phyloP scores from a whole-genome alignment of 2,797 vertebrate species.

The Amazona finschi region DNA sequence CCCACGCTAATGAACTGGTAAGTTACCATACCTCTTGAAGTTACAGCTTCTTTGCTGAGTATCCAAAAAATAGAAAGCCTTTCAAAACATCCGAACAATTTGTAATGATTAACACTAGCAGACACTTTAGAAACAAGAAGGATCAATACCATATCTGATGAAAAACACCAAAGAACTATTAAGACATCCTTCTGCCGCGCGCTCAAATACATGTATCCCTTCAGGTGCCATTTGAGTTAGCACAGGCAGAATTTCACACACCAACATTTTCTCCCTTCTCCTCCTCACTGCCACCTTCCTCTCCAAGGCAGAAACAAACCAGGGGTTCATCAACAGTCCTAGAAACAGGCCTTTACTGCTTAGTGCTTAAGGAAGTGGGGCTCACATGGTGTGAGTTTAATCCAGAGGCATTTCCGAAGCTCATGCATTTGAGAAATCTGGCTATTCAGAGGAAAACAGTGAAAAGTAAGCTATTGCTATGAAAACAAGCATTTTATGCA shows the following conservation, averaged over 20 bases:
- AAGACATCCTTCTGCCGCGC: neutral
- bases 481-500: neutral
- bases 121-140: neutral
- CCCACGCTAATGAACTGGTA: neutral
- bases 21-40: neutral
- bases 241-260: neutral
- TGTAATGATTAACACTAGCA: neutral
- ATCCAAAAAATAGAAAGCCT: neutral
- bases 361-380: neutral
- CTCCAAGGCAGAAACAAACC: neutral
- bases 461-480: neutral
- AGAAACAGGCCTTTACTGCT: neutral
- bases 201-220: neutral
- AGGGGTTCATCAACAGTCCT: neutral
- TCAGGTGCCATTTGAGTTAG: neutral
- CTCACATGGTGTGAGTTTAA: neutral
- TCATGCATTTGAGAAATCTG: neutral
- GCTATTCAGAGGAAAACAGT: neutral
- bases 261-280: neutral
- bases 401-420: neutral
- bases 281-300: neutral
- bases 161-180: neutral
- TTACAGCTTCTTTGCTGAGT: neutral
- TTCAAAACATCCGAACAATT: neutral
- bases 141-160: neutral